phyloP scores from a whole-genome alignment of 2,888 invertebrate genomes.

The Saturnia pavonia region DNA sequence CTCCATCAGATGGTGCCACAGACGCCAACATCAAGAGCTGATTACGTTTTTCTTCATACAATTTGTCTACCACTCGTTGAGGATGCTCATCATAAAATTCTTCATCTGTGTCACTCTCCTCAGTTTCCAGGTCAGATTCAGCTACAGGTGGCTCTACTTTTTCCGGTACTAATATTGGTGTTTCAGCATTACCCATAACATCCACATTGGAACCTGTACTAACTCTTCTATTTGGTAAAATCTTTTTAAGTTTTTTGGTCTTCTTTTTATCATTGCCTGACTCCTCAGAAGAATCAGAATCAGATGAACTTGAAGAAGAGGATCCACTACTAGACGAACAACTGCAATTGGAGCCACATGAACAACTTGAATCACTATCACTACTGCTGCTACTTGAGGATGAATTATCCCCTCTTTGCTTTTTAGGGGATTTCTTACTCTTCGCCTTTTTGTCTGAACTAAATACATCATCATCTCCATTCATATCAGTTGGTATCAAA shows the following conservation, averaged over 20 bases:
- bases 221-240: slow-evolving; percentile 59
- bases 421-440: slow-evolving; percentile 75
- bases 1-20: slow-evolving; percentile 83
- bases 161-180: slow-evolving; percentile 69
- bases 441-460: slow-evolving; percentile 68
- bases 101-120: slow-evolving; percentile 92
- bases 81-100: slow-evolving; percentile 94
- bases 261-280: slow-evolving; percentile 71
- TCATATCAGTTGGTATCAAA: slow-evolving; percentile 73
- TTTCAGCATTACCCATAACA: slow-evolving; percentile 77
- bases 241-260: slow-evolving; percentile 64
- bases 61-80: slow-evolving; percentile 86
- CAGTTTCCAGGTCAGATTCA: slow-evolving; percentile 93
- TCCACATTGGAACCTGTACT: slow-evolving; percentile 80
- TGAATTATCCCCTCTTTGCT: slow-evolving; percentile 76
- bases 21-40: slow-evolving; percentile 84
- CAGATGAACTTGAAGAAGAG: slow-evolving; percentile 83
- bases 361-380: slow-evolving; percentile 88
- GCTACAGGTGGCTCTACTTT: slow-evolving; percentile 84
- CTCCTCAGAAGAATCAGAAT: slow-evolving; percentile 73
- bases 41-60: slow-evolving; percentile 88
- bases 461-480: slow-evolving; percentile 71
- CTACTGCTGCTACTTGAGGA: slow-evolving; percentile 90
- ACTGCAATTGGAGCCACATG: slow-evolving; percentile 92
- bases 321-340: slow-evolving; percentile 89